These are phyloP conservation scores for Drosophila willistoni DNA, from an alignment of 1,140 invertebrate species.

Conservation along the genomic window DNA sequence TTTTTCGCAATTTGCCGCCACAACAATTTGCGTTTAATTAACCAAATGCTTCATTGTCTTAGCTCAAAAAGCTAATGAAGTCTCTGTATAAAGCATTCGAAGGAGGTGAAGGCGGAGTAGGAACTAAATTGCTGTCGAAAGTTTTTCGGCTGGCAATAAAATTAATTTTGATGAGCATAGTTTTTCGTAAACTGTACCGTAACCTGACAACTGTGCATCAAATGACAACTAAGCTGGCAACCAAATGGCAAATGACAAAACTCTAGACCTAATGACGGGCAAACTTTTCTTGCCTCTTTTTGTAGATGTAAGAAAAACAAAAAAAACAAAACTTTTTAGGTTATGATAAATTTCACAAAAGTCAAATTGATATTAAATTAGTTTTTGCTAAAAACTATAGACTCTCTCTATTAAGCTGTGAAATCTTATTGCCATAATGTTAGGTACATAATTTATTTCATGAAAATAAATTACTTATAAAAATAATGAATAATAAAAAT, in stretches of 20 bases:
- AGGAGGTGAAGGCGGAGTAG: conserved; percentile 1
- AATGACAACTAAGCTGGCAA: conserved; percentile 16
- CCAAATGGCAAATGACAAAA: conserved; percentile 7
- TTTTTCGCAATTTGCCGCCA: conserved; percentile 80
- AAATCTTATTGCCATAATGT: too few species aligned
- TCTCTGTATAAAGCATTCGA: conserved; percentile 30
- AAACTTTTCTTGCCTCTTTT: background rate
- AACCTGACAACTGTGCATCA: conserved; percentile 19
- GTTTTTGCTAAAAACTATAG: background rate
- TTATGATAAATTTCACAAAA: background rate
- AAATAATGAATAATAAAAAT: too few species aligned
- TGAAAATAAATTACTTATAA: too few species aligned
- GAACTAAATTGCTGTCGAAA: conserved; percentile 61
- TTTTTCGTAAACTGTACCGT: conserved; percentile 20
- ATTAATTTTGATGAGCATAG: conserved; percentile 78
- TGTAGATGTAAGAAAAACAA: background rate
- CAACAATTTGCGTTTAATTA: conserved; percentile 81
- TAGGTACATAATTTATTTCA: too few species aligned
- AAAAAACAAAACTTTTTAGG: background rate
- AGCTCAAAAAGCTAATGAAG: conserved; percentile 49
- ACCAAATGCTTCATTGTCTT: conserved; percentile 67
- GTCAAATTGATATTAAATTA: conserved; percentile 1
- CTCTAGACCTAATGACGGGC: conserved; percentile 4
- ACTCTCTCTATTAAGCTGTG: background rate
- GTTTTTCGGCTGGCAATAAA: conserved; percentile 75